Evolutionary conservation across 2,888 invertebrate species (phyloP).

Genomic region (Phyto melanocephala): DNA sequence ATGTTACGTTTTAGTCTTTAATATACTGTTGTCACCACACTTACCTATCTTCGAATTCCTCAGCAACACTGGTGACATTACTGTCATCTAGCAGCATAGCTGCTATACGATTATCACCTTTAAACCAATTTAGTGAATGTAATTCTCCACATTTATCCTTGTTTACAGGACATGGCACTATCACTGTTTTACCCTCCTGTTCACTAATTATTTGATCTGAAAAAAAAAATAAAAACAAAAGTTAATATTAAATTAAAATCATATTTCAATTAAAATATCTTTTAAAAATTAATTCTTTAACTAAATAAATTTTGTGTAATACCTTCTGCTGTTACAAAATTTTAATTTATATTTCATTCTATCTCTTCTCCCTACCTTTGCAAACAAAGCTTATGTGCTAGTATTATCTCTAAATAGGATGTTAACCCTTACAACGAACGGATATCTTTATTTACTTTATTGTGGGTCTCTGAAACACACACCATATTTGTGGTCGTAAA

Average conservation of each 20-base stretch:
- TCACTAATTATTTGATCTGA: slow-evolving; percentile 76
- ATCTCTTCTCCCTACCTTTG: background rate
- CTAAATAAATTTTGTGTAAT: slow-evolving; percentile 19
- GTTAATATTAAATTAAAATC: slow-evolving; percentile 18
- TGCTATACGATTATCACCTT: slow-evolving; percentile 80
- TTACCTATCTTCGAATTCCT: slow-evolving; percentile 77
- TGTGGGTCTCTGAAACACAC: background rate
- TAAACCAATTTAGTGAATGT: slow-evolving; percentile 90
- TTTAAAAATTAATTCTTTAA: background rate
- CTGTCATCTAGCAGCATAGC: slow-evolving; percentile 78
- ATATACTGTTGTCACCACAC: background rate
- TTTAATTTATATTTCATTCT: slow-evolving; percentile 8
- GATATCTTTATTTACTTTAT: slow-evolving; percentile 46
- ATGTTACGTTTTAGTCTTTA: no score
- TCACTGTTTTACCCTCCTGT: slow-evolving; percentile 80
- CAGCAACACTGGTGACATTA: slow-evolving; percentile 77
- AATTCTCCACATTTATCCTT: slow-evolving; percentile 84
- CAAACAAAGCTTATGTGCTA: background rate
- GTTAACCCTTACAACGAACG: slow-evolving; percentile 52
- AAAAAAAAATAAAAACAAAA: no score
- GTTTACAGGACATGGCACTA: slow-evolving; percentile 85
- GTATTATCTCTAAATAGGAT: slow-evolving; percentile 47
- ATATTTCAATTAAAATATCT: background rate
- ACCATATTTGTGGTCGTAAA: background rate
- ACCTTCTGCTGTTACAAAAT: background rate